A percentile compares a stretch with the other conserved stretches of the same genome.
Conservation (phyloP, 2,888 invertebrate genomes). For the Salpingus planirostris region DNA sequence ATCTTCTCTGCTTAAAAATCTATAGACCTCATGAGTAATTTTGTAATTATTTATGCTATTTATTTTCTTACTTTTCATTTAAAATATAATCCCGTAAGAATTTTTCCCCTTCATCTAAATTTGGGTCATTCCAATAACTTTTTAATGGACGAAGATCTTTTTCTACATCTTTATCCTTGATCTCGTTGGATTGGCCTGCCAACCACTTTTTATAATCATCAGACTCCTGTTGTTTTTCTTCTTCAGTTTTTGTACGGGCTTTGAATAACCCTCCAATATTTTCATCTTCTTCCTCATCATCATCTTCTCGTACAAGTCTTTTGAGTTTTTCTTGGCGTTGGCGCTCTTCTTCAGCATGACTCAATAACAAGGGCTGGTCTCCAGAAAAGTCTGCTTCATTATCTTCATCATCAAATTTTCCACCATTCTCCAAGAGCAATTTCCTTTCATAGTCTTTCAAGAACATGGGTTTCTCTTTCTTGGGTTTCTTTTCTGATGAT, state of each 20-base stretch:
- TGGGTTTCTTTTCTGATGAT: constrained; percentile 20
- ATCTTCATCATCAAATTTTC: constrained; percentile 44
- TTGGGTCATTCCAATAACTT: constrained; percentile 77
- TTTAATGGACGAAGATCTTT: constrained; percentile 64
- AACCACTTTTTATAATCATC: constrained; percentile 71
- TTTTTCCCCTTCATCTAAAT: constrained; percentile 73
- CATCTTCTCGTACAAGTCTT: constrained; percentile 43
- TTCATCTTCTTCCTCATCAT: constrained; percentile 46
- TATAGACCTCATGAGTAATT: too few species aligned
- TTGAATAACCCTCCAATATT: constrained; percentile 48
- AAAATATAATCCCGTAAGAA: constrained; percentile 89
- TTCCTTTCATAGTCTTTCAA: constrained; percentile 74
- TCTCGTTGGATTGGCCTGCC: constrained; percentile 57
- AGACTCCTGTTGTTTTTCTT: constrained; percentile 45
- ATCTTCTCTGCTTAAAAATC: constrained; percentile 45
- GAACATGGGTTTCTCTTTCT: constrained; percentile 51
- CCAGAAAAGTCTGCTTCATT: too few species aligned
- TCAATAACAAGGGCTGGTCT: too few species aligned
- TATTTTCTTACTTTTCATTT: constrained; percentile 56
- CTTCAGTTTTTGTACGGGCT: constrained; percentile 46
- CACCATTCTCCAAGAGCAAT: constrained; percentile 60
- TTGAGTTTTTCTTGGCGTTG: constrained; percentile 57
- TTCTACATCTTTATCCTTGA: constrained; percentile 51
- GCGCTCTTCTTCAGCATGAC: constrained; percentile 60
- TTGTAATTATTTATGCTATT: constrained; percentile 4